Evolutionary conservation across 1,140 invertebrate genomes (phyloP), one percentile per base, ranked within the genome.

Genomic region (Hyles vespertilio): DNA sequence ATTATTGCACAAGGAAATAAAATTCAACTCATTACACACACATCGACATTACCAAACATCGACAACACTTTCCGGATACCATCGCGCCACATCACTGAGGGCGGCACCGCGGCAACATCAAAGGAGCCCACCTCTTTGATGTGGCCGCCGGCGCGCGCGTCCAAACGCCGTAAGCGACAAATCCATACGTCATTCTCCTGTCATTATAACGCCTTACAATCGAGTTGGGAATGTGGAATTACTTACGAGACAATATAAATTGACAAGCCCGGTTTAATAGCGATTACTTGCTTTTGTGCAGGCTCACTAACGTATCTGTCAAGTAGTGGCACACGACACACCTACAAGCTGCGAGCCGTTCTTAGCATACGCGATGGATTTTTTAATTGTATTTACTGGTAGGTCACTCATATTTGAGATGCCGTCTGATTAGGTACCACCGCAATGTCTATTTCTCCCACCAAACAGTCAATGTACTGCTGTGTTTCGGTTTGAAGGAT

Each of bases 111-210:
- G 85, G 85, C 81, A 81, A 80, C 77, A 79, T 88, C 85, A 88
- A 88, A 88, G 79, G 74, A 77, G 85, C 63, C 85, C 85, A 88
- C 85, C 85, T 86, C 85, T 88, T 88, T 88, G 85, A 88, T 79
- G 85, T 83, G 83, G 82, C 83, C 85, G 85, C 65, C 72, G 85
- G 85, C 85, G 82, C 85, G 85, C 79, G 83, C 82, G 77, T 74
- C 81, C 76, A 86, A 85, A 88, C 76, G 85, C 85, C 85, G 74
- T 88, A 88, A 88, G 85, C 85, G 85, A 82, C 85, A 84, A 85
- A 83, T 85, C 83, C 85, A 88, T 88, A 88, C 85, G 85, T 88
- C 85, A 88, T 88, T 82, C 82, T 81, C 68, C 85, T 88, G 85
- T 88, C 85, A 87, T 88, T 88, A 88, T 87, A 81, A 85, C 84